Evolutionary conservation across 2,113 vertebrate genomes (phyloP), one percentile per base, ranked within the genome.

Genomic region (Aegypius monachus): DNA sequence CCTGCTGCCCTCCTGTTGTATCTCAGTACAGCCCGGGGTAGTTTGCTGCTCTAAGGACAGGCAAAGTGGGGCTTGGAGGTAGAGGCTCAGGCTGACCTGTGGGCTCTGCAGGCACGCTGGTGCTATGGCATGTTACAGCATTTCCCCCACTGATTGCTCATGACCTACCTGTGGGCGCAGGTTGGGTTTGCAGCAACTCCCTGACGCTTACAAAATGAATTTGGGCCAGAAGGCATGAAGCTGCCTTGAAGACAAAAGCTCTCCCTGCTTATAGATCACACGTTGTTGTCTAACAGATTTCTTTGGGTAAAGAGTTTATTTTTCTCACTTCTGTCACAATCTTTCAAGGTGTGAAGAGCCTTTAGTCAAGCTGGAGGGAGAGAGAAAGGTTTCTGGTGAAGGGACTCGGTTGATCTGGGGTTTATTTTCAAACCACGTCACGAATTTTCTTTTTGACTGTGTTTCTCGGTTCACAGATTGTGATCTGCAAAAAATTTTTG

Each of bases 51-150:
- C 18, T 12, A 29, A 20, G 45, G 31, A 66, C 1, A 45, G 50
- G 3, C 14, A 32, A 36, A 34, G 19, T 1, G 3, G 50, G 34
- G 23, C 25, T 25, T 27, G 82, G 53, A 26, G 32, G 3, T 1
- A 1, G 34, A 5, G 11, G 34, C 56, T 23, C 0, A 0, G 40
- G 40, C 16, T 74, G 45, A 4, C 13, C 52, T 0, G 0, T 4
- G 59, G 48, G 53, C 31, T 62, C 10, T 47, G 1, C 16, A 19
- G 43, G 6, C 29, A 11, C 0, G 1, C 26, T 0, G 1, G 3
- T 10, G 25, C 40, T 5, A 10, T 0, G 8, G 31, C 8, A 3
- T 5, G 32, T 27, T 32, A 6, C 62, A 52, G 53, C 26, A 12
- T 42, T 34, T 16, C 59, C 43, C 38, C 55, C 36, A 1, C 18